phyloP scores from a whole-genome alignment of 2,113 vertebrate genomes.

The Semicossyphus pulcher region DNA sequence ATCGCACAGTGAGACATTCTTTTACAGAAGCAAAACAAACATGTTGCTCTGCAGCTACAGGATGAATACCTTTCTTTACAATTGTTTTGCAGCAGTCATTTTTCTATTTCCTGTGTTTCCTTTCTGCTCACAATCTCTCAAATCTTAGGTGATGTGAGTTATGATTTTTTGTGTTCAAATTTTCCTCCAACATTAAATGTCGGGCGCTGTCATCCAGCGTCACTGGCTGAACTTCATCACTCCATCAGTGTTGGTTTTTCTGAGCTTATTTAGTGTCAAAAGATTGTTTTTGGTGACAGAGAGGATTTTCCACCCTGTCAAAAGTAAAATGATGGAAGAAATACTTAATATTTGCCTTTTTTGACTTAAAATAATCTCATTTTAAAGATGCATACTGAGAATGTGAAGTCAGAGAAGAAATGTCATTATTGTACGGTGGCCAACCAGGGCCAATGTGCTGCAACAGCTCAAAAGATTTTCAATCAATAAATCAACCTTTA shows the following conservation, averaged over 20 bases:
- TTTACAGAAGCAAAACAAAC: slow-evolving; percentile 38
- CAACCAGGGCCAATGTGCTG: too few relatives aligned
- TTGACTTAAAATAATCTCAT: slow-evolving; percentile 26
- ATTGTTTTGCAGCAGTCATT: neutral
- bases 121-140: neutral
- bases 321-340: slow-evolving; percentile 25
- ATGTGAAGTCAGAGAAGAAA: too few relatives aligned
- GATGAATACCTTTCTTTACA: neutral
- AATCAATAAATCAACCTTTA: too few relatives aligned
- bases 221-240: slow-evolving; percentile 9
- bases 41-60: slow-evolving; percentile 28
- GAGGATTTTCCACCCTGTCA: slow-evolving; percentile 62
- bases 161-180: neutral
- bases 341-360: slow-evolving; percentile 21
- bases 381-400: slow-evolving; percentile 21
- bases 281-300: slow-evolving; percentile 36
- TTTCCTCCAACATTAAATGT: too few relatives aligned
- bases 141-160: neutral
- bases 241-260: slow-evolving; percentile 3
- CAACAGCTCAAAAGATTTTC: too few relatives aligned
- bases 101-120: too few relatives aligned
- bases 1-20: slow-evolving; percentile 23
- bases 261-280: slow-evolving; percentile 21
- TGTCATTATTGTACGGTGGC: too few relatives aligned
- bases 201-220: neutral